Conservation (phyloP, 2,113 vertebrate species). For the Hyaena hyaena region DNA sequence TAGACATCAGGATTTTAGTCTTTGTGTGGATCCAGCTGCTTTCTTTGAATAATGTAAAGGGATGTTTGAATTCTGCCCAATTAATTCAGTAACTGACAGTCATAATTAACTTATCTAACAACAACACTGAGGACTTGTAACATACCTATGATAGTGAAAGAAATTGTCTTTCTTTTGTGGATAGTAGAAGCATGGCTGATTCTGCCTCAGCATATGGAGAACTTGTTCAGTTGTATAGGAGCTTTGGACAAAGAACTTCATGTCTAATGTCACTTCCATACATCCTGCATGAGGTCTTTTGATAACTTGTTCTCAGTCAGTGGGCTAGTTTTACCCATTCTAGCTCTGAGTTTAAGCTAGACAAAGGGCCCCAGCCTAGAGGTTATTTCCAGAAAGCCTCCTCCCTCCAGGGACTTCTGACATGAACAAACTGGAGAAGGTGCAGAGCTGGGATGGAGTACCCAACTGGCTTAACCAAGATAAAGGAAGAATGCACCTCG, state of each 20-base stretch:
- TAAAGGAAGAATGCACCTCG: conserved; percentile 76
- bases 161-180: background rate
- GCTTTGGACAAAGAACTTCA: conserved; percentile 59
- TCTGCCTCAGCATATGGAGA: conserved; percentile 7
- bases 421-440: conserved; percentile 76
- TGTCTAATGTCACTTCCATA: conserved; percentile 15
- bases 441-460: conserved; percentile 76
- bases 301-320: conserved; percentile 25
- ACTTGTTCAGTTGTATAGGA: conserved; percentile 16
- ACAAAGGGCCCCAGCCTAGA: conserved; percentile 50
- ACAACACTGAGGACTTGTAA: background rate
- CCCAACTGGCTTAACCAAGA: conserved; percentile 76
- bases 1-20: conserved; percentile 34
- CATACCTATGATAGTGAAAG: background rate
- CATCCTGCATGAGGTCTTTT: conserved; percentile 41
- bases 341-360: conserved; percentile 51
- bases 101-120: background rate
- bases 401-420: conserved; percentile 78
- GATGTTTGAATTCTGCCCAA: conserved; percentile 46
- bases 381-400: conserved; percentile 79
- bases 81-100: conserved; percentile 30
- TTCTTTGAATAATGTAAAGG: conserved; percentile 57
- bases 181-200: background rate
- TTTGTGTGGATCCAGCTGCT: conserved; percentile 20
- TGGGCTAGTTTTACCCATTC: conserved; percentile 34